Evolutionary conservation across 1,140 invertebrate species (phyloP).

Genomic region (Hestina assimilis): DNA sequence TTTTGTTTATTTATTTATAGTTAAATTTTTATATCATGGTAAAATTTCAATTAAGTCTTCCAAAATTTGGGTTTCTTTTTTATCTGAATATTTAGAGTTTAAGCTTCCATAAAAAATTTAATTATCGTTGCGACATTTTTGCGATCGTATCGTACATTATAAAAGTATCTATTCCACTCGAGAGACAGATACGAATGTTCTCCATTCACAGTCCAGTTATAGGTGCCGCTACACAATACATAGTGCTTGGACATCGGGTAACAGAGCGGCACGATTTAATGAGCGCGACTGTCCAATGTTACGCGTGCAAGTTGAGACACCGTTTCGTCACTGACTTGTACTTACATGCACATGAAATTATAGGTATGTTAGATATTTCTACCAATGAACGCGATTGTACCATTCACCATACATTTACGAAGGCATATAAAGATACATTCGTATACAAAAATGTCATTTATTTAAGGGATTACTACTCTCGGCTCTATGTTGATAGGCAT

Average conservation of each 20-base stretch:
- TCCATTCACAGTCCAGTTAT: constrained; percentile 71
- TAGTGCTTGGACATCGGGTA: constrained; percentile 47
- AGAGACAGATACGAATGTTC: constrained; percentile 68
- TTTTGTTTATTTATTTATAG: too few relatives aligned
- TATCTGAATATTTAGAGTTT: too few relatives aligned
- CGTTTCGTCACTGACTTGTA: constrained; percentile 52
- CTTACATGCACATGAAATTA: constrained; percentile 7
- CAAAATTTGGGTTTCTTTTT: too few relatives aligned
- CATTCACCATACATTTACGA: not conserved
- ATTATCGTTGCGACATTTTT: not conserved
- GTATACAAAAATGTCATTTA: too few relatives aligned
- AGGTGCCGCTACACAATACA: constrained; percentile 66
- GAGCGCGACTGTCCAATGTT: constrained; percentile 58
- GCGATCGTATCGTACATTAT: constrained; percentile 29
- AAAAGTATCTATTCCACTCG: constrained; percentile 28
- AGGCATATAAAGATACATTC: too few relatives aligned
- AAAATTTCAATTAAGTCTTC: too few relatives aligned
- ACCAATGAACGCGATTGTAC: constrained; percentile 7
- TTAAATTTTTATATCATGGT: too few relatives aligned
- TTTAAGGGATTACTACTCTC: too few relatives aligned
- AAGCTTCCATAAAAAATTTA: not conserved
- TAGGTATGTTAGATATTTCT: constrained; percentile 5
- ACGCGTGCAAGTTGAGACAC: constrained; percentile 37
- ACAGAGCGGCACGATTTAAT: constrained; percentile 74
- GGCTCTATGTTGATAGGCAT: too few relatives aligned